Base-by-base conservation (phyloP, 2,888 invertebrate genomes). In the Neuroscelio doddi region DNA sequence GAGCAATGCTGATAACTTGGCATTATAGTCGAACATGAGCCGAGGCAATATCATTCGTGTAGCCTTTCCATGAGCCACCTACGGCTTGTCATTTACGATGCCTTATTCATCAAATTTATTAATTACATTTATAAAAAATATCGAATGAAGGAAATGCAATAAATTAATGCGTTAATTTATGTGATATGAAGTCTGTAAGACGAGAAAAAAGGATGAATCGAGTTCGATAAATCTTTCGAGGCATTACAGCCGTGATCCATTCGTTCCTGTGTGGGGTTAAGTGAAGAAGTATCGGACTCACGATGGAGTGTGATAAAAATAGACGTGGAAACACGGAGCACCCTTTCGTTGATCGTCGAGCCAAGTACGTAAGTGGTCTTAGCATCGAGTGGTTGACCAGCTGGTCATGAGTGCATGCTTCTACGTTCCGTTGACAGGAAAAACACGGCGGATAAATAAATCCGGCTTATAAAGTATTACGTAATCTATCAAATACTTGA, bases 361-460 rank as follows among this genome's bases (percentile, higher is more conserved):
- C 71, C 73, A 76, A 77, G 78, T 78, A 74, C 71, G 71, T 77
- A 77, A 80, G 80, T 80, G 76, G 78, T 68, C 70, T 77, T 73
- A 59, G 69, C 63, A 59, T 73, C 68, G 73, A 78, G 78, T 77
- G 74, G 70, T 74, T 77, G 79, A 76, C 73, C 78, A 74, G 73
- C 78, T 74, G 73, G 69, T 74, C 69, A 68, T 69, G 72, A 77
- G 72, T 71, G 71, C 68, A 30, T n/a, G 49, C 29, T 34, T 36
- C 55, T 45, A 42, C 39, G 16, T 10, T 49, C 41, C 42, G 51
- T 39, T 45, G 57, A 64, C 61, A 51, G 45, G 24, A 55, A 51
- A 58, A 58, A 61, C 59, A 42, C 50, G 44, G 30, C 30, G 52
- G 64, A 56, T 46, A 44, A 29, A 50, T 46, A 17, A 17, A 47